These are phyloP conservation scores for Hippolais icterina DNA, from an alignment of 2,113 vertebrate species.

Conservation along the genomic window DNA sequence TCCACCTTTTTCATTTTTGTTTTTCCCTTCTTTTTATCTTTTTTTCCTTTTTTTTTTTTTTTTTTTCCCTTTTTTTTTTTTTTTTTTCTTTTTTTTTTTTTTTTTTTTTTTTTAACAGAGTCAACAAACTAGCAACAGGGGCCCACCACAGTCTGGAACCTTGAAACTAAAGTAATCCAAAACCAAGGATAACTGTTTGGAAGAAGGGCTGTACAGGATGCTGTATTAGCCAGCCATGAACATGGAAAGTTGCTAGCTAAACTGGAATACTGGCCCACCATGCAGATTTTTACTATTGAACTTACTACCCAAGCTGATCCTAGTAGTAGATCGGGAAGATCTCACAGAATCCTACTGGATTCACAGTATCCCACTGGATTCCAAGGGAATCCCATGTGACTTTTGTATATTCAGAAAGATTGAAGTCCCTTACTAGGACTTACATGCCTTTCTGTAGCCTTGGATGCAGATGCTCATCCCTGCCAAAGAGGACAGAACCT, in stretches of 20 bases:
- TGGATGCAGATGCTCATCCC: background rate
- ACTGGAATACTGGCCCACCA: background rate
- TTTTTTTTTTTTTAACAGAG: conserved; percentile 1
- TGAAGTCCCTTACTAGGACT: background rate
- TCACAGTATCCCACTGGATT: background rate
- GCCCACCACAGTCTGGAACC: conserved; percentile 61
- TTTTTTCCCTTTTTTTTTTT: background rate
- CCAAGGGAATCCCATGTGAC: background rate
- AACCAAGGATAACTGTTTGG: conserved; percentile 41
- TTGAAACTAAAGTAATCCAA: conserved; percentile 31
- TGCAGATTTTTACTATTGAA: background rate
- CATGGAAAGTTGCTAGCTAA: background rate
- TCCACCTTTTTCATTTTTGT: background rate
- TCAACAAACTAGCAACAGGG: conserved; percentile 67
- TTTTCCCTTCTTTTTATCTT: background rate
- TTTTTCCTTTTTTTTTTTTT: background rate
- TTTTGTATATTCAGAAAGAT: background rate
- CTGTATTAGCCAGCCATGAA: background rate
- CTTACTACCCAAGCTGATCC: background rate
- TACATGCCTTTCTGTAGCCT: background rate
- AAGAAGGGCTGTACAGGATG: background rate
- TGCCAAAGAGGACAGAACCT: background rate
- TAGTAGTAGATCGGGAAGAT: background rate
- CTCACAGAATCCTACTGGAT: background rate
- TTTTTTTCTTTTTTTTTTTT: background rate